phyloP scores from a whole-genome alignment of 30 jellyfish, hydroid and myxozoan species.

The Hydra vulgaris region DNA sequence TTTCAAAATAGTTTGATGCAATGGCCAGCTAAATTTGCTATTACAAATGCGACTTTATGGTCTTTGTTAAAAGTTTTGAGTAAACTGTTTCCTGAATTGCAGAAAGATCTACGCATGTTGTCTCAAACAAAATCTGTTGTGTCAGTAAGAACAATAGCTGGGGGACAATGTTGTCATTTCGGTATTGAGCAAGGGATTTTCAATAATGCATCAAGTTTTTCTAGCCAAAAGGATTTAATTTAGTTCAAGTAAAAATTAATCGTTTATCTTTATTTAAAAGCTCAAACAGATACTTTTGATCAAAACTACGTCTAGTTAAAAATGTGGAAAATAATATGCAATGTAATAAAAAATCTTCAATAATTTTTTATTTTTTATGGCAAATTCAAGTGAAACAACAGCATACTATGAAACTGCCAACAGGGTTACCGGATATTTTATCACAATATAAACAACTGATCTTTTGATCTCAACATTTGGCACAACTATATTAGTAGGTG shows the following conservation, averaged over 20 bases:
- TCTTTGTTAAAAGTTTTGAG: neutral
- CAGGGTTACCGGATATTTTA: neutral
- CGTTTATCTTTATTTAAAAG: neutral
- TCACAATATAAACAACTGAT: neutral
- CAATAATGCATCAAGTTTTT: neutral
- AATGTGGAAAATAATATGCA: neutral
- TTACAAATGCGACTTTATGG: neutral
- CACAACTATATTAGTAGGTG: neutral
- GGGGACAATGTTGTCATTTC: neutral
- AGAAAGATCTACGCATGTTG: neutral
- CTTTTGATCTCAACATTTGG: neutral
- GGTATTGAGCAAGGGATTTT: neutral
- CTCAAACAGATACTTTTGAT: neutral
- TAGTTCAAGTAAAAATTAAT: neutral
- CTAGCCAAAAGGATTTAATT: neutral
- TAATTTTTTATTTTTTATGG: neutral
- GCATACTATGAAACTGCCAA: neutral
- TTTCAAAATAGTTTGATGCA: neutral
- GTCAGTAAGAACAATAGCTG: neutral
- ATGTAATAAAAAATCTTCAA: neutral
- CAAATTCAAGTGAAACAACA: neutral
- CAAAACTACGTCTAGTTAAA: neutral
- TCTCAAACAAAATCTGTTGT: neutral
- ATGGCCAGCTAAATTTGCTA: neutral
- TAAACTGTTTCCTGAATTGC: neutral